Conservation (phyloP, 2,797 vertebrate species). For the Falco biarmicus region DNA sequence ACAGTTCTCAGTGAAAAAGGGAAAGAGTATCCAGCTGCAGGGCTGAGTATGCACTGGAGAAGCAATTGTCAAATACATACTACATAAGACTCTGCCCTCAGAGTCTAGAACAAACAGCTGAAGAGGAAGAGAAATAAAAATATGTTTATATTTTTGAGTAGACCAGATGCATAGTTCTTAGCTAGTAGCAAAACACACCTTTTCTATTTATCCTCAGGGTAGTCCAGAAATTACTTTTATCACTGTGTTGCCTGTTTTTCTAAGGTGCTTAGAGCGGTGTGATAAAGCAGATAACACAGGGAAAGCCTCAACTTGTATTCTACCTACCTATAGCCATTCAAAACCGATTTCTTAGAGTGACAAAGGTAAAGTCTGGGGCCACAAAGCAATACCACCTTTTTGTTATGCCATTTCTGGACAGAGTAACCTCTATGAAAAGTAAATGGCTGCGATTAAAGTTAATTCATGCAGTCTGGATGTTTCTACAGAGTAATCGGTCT, state of each 20-base stretch:
- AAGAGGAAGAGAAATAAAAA: background rate
- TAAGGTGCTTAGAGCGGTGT: background rate
- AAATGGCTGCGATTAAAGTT: slow-evolving; percentile 4
- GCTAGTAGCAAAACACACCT: background rate
- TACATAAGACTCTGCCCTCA: background rate
- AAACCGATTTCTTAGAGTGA: background rate
- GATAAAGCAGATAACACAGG: background rate
- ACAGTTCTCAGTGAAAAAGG: background rate
- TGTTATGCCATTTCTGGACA: background rate
- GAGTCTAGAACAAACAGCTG: background rate
- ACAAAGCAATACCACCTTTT: background rate
- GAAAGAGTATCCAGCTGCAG: background rate
- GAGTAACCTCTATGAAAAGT: background rate
- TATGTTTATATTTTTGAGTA: background rate
- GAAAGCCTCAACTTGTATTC: background rate
- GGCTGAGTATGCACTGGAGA: background rate
- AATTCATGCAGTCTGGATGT: background rate
- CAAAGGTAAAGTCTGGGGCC: background rate
- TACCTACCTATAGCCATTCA: background rate
- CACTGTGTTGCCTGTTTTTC: background rate
- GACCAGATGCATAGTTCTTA: background rate
- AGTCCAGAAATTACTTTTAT: background rate
- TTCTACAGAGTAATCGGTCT: background rate
- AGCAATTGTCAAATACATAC: background rate
- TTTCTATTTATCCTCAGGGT: background rate